These are phyloP conservation scores for Ptilonorhynchus violaceus DNA, from an alignment of 2,113 vertebrate genomes.

Conservation along the genomic window DNA sequence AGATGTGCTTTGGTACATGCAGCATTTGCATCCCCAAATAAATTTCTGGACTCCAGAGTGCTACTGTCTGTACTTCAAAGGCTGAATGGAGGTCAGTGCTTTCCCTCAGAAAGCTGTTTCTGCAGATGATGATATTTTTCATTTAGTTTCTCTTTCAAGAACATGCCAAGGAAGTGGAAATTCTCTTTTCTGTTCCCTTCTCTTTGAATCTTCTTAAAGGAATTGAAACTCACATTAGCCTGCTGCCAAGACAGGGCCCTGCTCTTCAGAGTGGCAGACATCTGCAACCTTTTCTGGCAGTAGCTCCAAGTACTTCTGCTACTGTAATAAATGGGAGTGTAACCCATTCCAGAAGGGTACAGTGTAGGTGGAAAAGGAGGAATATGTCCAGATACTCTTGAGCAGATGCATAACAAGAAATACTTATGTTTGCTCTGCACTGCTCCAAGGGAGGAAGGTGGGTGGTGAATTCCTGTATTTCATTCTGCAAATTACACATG, in stretches of 20 bases:
- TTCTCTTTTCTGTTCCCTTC: neutral
- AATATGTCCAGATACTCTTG: neutral
- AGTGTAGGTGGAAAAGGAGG: neutral
- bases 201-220: neutral
- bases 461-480: constrained; percentile 11
- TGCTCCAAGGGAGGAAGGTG: constrained; percentile 21
- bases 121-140: neutral
- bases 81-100: neutral
- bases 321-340: neutral
- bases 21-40: neutral
- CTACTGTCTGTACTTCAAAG: neutral
- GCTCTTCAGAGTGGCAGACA: neutral
- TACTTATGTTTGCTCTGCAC: neutral
- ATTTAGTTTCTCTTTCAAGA: neutral
- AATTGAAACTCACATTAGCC: neutral
- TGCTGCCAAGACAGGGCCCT: neutral
- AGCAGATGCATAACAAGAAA: neutral
- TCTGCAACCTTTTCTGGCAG: neutral
- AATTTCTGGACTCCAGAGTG: neutral
- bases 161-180: neutral
- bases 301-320: neutral
- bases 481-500: neutral
- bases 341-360: neutral
- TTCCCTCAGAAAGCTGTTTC: neutral
- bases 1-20: neutral